These are phyloP conservation scores for Eilema sororculum DNA, from an alignment of 2,888 invertebrate species.

Conservation along the genomic window DNA sequence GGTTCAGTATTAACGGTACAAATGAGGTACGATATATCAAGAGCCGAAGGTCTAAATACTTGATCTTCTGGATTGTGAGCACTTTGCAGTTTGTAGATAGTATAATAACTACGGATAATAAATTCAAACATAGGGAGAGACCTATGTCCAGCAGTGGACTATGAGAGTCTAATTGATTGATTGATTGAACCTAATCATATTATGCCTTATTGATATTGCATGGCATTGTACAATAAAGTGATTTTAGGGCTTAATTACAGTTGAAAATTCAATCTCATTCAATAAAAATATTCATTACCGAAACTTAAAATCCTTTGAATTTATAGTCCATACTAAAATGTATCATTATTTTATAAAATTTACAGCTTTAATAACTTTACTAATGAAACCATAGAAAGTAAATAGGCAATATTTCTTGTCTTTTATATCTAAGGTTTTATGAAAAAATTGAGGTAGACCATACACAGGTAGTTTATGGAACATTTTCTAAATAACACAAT, in stretches of 20 bases:
- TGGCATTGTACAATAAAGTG: neutral
- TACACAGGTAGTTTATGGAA: neutral
- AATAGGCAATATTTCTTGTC: neutral
- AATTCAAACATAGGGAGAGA: too few relatives aligned
- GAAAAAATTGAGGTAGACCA: neutral
- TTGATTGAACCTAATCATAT: neutral
- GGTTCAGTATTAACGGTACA: neutral
- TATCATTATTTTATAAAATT: neutral
- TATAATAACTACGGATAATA: neutral
- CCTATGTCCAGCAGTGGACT: too few relatives aligned
- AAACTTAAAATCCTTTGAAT: neutral
- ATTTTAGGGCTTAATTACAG: neutral
- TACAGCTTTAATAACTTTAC: neutral
- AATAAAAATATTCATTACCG: neutral
- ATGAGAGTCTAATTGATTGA: too few relatives aligned
- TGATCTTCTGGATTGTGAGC: neutral
- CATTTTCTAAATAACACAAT: neutral
- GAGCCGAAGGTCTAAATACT: neutral
- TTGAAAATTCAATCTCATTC: neutral
- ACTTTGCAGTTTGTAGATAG: neutral
- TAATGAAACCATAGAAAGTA: neutral
- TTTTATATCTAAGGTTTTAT: neutral
- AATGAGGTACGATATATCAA: constrained; percentile 1
- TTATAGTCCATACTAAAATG: constrained; percentile 3
- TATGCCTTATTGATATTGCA: neutral